Evolutionary conservation across 2,888 invertebrate genomes (phyloP), one percentile per base, ranked within the genome.

Genomic region (Gryllus longicercus): DNA sequence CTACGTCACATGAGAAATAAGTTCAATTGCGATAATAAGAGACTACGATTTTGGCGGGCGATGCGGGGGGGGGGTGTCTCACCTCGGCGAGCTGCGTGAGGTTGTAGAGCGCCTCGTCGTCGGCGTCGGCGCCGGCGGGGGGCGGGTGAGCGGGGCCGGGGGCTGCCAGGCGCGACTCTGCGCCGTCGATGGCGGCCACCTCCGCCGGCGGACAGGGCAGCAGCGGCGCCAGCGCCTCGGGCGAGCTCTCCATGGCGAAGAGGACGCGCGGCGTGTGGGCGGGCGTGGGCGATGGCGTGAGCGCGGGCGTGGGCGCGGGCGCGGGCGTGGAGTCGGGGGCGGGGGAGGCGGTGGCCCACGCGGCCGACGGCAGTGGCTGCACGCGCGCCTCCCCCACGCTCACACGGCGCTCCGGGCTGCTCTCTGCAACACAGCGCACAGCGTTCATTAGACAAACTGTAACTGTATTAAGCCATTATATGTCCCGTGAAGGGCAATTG

Each of bases 81-180:
- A 25, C 25, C 25, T 25, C 25, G 25, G 25, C 25, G 3, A 25
- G 25, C 25, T 25, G 25, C 25, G 25, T 25, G 25, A 2, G 2
- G 2, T 25, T 25, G 25, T 25, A 25, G 25, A 25, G 89, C 84
- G 93, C 93, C 84, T 93, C 93, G 1, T 93, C 93, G 84, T 93
- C 93, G 1, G 90, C 38, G 81, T 81, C 18, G 79, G 81, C n/a
- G 78, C 38, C 12, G 79, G 74, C 21, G 75, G 75, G 51, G 12
- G n/a, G 78, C 11, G 79, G 25, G 75, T 14, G 51, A 14, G 2
- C 18, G 50, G 25, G 50, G 63, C 12, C n/a, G 78, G 18, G 51
- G 49, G 38, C 38, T 38, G 8, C 8, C 8, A 38, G 38, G 38
- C 38, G 38, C 38, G 8, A 0, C 38, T 38, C 38, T 5, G 38